These are phyloP conservation scores for Drosophila kepulauana DNA, from an alignment of 1,140 invertebrate genomes.

Conservation along the genomic window DNA sequence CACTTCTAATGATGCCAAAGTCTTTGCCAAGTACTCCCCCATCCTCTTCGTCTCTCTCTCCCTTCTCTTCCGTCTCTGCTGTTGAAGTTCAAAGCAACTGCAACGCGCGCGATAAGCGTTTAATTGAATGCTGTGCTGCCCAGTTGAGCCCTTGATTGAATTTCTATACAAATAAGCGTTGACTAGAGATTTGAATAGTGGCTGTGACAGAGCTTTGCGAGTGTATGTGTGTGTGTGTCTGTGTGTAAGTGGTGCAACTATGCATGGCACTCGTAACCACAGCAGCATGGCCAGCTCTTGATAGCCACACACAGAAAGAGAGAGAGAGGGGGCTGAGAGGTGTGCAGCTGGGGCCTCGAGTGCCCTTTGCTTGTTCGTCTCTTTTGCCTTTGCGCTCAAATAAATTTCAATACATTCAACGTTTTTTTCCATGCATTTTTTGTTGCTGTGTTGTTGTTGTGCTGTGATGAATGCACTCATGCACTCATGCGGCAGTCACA, in stretches of 20 bases:
- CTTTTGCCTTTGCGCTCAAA: slow-evolving; percentile 40
- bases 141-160: slow-evolving; percentile 55
- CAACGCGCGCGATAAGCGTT: slow-evolving; percentile 68
- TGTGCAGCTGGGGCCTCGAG: not conserved
- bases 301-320: slow-evolving; percentile 14
- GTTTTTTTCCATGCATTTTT: slow-evolving; percentile 25
- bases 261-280: slow-evolving; percentile 13
- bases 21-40: not conserved
- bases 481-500: slow-evolving; percentile 20
- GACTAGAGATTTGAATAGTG: slow-evolving; percentile 31
- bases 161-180: slow-evolving; percentile 54
- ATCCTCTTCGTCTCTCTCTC: too few relatives aligned
- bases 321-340: not conserved
- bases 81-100: slow-evolving; percentile 53
- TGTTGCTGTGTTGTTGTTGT: not conserved
- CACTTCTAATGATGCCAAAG: slow-evolving; percentile 22
- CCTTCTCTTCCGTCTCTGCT: too few relatives aligned
- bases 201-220: not conserved
- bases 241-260: not conserved
- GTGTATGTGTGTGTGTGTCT: not conserved
- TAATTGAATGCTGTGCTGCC: slow-evolving; percentile 70
- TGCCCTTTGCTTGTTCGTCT: slow-evolving; percentile 26
- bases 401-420: slow-evolving; percentile 44
- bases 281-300: slow-evolving; percentile 26
- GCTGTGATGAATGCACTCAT: slow-evolving; percentile 37